Percentiles rank a stretch among this genome's conserved stretches.
Conservation (phyloP, 2,888 invertebrate species). For the Calameuta idolon region DNA sequence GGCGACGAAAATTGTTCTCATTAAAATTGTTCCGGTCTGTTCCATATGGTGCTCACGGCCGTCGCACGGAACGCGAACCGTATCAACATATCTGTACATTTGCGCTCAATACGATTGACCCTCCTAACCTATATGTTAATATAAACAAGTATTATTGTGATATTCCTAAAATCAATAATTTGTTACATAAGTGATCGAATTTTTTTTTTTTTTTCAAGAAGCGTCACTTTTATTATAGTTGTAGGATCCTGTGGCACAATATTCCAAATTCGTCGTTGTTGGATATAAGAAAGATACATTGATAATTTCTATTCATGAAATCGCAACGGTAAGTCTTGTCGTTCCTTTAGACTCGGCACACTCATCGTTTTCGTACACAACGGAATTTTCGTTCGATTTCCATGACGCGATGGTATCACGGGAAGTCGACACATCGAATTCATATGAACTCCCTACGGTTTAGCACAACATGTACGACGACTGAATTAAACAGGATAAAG, state of each 20-base stretch:
- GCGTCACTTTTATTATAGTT: neutral
- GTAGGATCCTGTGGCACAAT: neutral
- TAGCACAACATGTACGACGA: neutral
- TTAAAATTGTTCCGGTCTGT: constrained; percentile 52
- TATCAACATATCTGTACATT: constrained; percentile 44
- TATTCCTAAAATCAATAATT: neutral
- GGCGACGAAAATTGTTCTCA: constrained; percentile 49
- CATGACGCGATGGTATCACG: neutral
- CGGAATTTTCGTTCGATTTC: neutral
- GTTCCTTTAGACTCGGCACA: neutral
- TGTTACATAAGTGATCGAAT: neutral
- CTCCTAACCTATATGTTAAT: constrained; percentile 47
- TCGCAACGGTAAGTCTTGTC: neutral
- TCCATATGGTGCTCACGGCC: constrained; percentile 53
- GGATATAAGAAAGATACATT: neutral
- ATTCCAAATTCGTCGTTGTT: neutral
- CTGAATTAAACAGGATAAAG: neutral
- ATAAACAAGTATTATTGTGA: neutral
- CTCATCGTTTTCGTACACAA: neutral
- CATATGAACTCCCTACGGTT: neutral
- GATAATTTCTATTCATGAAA: neutral
- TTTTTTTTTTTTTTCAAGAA: neutral
- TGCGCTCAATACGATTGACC: constrained; percentile 36
- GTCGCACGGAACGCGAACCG: constrained; percentile 55
- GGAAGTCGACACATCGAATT: neutral